These are phyloP conservation scores for Thunnus albacares DNA, from an alignment of 2,797 vertebrate genomes.

Conservation along the genomic window DNA sequence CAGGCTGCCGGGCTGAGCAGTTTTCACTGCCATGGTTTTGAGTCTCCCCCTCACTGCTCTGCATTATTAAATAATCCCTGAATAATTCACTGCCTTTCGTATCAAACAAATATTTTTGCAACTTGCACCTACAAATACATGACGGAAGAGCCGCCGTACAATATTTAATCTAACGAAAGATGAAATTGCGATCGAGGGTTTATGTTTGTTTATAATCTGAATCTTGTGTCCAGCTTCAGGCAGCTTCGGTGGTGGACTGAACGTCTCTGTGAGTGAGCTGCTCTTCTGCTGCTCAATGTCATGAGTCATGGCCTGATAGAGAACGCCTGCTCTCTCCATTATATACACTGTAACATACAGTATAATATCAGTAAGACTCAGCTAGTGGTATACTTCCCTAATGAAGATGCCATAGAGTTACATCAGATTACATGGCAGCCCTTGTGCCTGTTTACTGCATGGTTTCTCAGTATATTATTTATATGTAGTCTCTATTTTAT, in stretches of 20 bases:
- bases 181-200: not conserved
- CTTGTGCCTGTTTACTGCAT: not conserved
- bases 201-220: conserved; percentile 3
- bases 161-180: not conserved
- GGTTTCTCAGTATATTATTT: not conserved
- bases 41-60: conserved; percentile 86
- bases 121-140: conserved; percentile 84
- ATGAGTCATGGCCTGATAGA: conserved; percentile 18
- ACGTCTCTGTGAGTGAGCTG: not conserved
- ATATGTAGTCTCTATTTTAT: not conserved
- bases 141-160: conserved; percentile 27
- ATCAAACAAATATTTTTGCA: conserved; percentile 89
- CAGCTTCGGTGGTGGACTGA: not conserved
- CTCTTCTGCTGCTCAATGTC: conserved; percentile 19
- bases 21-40: conserved; percentile 82
- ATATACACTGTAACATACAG: not conserved
- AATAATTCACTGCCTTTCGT: conserved; percentile 89
- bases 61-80: conserved; percentile 92
- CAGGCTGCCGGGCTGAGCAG: conserved; percentile 75
- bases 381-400: not conserved
- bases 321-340: not conserved
- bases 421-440: not conserved
- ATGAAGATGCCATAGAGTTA: conserved; percentile 1
- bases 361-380: not conserved
- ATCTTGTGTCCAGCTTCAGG: not conserved